Evolutionary conservation across 2,888 invertebrate genomes (phyloP), one percentile per base, ranked within the genome.

Genomic region (Urechis unicinctus): DNA sequence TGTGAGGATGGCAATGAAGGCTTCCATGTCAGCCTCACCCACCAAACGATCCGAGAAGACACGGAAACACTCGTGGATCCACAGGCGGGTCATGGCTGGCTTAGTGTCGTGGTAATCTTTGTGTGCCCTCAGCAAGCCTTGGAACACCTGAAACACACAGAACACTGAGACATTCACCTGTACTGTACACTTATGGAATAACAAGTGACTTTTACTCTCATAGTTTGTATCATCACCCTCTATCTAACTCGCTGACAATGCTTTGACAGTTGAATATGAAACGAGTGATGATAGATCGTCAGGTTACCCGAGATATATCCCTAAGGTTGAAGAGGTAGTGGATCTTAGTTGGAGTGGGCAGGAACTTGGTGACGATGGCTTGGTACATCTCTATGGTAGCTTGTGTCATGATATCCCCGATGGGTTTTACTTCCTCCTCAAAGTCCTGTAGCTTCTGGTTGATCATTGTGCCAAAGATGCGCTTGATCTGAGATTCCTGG

Each of bases 31-130:
- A 41, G 86, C 86, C 69, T 56, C 86, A 72, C 91, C 88, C 1
- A 88, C 86, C 2, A 93, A 82, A 4, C 91, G 84, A 73, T 93
- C 92, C 64, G 83, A 83, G 73, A 91, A 93, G 0, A 92, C 91
- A 51, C 75, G 68, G 68, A 86, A 89, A 59, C 86, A 85, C 73
- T 93, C 92, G 77, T 91, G 90, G 54, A 89, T 82, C 92, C 92
- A 93, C 17, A 93, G 80, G 28, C 89, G 83, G 1, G 90, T 81
- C 68, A 91, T 84, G 0, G 85, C 80, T 0, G 81, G 68, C 66
- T 84, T 87, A 0, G 86, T 87, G 68, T 86, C 87, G 60, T 89
- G 89, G 68, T 85, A 86, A 64, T 88, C 88, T 57, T 85, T 86
- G 74, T 87, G 85, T 61, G 88, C 85, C 59, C 90, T 81, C 22